Base-by-base conservation (phyloP, 2,113 vertebrate genomes). In the Brachyhypopomus occidentalis region DNA sequence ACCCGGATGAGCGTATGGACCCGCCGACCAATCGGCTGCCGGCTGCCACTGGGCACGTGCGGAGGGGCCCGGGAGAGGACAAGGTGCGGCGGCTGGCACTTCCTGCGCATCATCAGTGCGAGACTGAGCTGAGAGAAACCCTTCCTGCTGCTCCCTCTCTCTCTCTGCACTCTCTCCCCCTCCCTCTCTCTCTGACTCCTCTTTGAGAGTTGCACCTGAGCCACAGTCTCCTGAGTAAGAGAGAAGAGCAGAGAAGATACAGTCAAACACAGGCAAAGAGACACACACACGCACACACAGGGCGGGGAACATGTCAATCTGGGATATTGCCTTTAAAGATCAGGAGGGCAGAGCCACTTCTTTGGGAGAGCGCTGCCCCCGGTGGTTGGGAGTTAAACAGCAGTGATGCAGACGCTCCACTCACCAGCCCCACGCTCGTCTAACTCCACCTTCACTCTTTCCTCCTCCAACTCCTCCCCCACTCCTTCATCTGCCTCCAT, bases 401-500 rank as follows among this genome's bases (percentile, higher is more conserved):
- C 84, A 69, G 81, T 83, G 75, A 85, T 78, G 78, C 79, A 85
- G 86, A 82, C 76, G 81, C 82, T 86, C 82, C 82, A 82, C 82
- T 84, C 82, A 84, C 85, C 85, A 20, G 75, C 66, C 72, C 82
- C 77, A 60, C 48, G 81, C 64, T 81, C 81, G 66, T 86, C 83
- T 27, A 60, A 60, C 20, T 84, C 30, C 3, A 82, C 48, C 27
- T 78, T 73, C 27, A 86, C 88, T 80, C 86, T 90, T 73, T 63
- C 66, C 56, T 75, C 90, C 71, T 84, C 86, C 72, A 59, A 85
- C 62, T 78, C 83, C 3, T 30, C 84, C 12, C 82, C 83, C 0
- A 92, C 92, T 82, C 92, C 92, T 0, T 91, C 88, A 73, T 91
- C 92, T 87, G 92, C 93, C 45, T 93, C 93, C 0, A 91, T 90